phyloP scores from a whole-genome alignment of 2,113 vertebrate species.

The Furnarius figulus region DNA sequence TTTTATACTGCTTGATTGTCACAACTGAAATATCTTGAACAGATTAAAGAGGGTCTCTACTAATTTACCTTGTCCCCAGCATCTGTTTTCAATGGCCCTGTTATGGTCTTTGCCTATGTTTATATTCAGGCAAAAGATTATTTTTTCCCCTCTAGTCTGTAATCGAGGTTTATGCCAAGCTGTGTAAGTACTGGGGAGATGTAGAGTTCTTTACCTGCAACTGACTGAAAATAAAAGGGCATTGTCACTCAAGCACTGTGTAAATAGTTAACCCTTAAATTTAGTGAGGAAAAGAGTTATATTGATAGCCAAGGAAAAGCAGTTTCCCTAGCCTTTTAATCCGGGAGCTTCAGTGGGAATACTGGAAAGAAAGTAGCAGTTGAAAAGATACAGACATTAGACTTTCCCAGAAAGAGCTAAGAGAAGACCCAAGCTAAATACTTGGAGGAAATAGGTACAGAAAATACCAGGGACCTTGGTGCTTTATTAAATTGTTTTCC shows the following conservation, averaged over 20 bases:
- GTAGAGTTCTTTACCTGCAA: background rate
- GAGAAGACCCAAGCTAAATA: background rate
- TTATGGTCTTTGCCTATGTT: background rate
- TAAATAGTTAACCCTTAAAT: background rate
- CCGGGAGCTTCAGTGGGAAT: background rate
- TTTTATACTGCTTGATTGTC: background rate
- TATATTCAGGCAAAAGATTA: background rate
- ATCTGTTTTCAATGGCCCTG: background rate
- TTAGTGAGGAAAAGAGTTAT: background rate
- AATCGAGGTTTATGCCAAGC: background rate
- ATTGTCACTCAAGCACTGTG: background rate
- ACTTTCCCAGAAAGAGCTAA: background rate
- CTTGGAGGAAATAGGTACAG: background rate
- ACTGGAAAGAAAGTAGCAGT: background rate
- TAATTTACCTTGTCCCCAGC: background rate
- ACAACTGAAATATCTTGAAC: background rate
- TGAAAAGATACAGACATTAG: background rate
- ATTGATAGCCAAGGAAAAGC: background rate
- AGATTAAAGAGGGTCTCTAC: background rate
- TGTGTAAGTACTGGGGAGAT: background rate
- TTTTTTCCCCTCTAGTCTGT: background rate
- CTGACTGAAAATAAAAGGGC: background rate
- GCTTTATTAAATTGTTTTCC: background rate
- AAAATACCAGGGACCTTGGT: background rate
- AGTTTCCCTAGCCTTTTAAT: background rate